phyloP scores from a whole-genome alignment of 2,888 invertebrate genomes.

The Napeogenes inachia region DNA sequence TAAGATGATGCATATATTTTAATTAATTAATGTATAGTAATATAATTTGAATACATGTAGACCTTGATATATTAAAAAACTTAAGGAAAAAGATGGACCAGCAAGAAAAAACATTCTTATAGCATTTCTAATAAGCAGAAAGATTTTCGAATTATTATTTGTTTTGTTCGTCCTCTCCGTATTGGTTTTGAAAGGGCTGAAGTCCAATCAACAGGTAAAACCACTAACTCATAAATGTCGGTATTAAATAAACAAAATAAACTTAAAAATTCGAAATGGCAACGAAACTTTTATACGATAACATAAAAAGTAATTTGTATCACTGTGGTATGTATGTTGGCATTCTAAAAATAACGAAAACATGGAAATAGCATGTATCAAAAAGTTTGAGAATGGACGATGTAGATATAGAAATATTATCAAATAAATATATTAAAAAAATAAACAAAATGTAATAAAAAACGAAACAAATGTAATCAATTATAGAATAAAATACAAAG shows the following conservation, averaged over 20 bases:
- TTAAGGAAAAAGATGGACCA: no score
- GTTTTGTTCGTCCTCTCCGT: background rate
- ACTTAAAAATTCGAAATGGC: slow-evolving; percentile 18
- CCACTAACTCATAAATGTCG: slow-evolving; percentile 20
- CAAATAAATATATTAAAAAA: background rate
- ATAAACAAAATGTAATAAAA: background rate
- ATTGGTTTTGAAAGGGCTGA: slow-evolving; percentile 20
- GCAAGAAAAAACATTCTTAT: no score
- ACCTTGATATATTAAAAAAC: no score
- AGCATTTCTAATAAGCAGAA: no score
- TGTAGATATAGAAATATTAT: background rate
- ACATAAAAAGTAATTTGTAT: background rate
- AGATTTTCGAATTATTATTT: background rate
- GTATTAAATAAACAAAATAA: slow-evolving; percentile 20
- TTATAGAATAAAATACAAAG: background rate
- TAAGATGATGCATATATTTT: no score
- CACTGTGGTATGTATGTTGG: slow-evolving; percentile 7
- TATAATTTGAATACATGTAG: no score
- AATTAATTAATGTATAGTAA: no score
- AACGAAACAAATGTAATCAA: background rate
- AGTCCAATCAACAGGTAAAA: slow-evolving; percentile 22
- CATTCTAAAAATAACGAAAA: background rate
- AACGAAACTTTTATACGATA: slow-evolving; percentile 16
- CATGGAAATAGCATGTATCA: background rate
- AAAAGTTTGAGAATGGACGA: background rate